phyloP scores from a whole-genome alignment of 2,113 vertebrate species.

The Corythaeola cristata region DNA sequence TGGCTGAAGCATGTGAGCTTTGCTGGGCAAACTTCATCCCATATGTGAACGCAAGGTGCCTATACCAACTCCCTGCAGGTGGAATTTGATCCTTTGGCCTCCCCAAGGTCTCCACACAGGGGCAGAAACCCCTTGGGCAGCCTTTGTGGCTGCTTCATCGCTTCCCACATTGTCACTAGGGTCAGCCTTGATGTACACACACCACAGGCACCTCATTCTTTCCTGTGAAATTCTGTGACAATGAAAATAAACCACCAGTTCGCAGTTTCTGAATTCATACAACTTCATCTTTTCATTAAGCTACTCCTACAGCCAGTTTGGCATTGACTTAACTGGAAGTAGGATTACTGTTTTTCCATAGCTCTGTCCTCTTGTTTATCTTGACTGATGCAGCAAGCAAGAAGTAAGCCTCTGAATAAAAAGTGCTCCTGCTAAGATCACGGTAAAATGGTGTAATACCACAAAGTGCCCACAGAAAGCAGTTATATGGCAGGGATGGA shows the following conservation, averaged over 20 bases:
- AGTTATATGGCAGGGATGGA: not conserved
- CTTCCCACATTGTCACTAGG: accelerated
- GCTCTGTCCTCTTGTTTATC: not conserved
- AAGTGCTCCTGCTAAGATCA: not conserved
- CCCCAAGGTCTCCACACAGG: not conserved
- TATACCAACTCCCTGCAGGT: not conserved
- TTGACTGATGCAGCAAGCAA: not conserved
- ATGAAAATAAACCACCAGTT: not conserved
- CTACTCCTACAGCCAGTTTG: not conserved
- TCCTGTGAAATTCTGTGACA: not conserved
- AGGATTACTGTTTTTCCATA: not conserved
- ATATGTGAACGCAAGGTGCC: accelerated
- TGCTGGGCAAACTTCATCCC: not conserved
- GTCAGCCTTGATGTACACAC: not conserved
- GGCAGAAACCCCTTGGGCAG: not conserved
- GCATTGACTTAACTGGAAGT: not conserved
- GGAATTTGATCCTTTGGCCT: not conserved
- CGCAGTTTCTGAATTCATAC: not conserved
- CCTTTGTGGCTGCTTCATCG: accelerated
- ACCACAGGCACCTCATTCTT: not conserved
- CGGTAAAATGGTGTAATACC: not conserved
- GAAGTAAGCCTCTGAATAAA: not conserved
- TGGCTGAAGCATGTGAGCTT: not conserved
- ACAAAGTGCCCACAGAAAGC: not conserved
- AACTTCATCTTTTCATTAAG: not conserved